A percentile compares a stretch with the other conserved stretches of the same genome.
These are phyloP conservation scores for Pionites leucogaster DNA, from an alignment of 2,113 vertebrate genomes.

Conservation along the genomic window DNA sequence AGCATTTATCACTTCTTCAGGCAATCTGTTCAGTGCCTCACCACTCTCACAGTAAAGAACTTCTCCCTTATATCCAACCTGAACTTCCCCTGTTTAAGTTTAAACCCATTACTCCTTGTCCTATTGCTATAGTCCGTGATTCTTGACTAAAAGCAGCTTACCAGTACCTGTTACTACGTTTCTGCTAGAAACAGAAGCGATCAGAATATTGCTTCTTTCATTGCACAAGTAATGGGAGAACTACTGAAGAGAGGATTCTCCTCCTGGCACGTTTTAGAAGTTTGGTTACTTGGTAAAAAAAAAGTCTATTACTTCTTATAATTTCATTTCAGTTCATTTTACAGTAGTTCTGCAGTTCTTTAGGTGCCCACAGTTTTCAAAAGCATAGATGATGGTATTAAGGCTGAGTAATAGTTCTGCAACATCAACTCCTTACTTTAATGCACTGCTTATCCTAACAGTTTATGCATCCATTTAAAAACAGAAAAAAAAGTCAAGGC, in stretches of 20 bases:
- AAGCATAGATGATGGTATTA: neutral
- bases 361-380: neutral
- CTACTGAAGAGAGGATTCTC: neutral
- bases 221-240: neutral
- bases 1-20: neutral
- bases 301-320: neutral
- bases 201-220: neutral
- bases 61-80: neutral
- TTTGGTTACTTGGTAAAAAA: neutral
- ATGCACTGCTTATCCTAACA: neutral
- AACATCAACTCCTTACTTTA: neutral
- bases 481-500: neutral
- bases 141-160: neutral
- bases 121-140: neutral
- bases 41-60: neutral
- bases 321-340: neutral
- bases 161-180: neutral
- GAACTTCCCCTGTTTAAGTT: neutral
- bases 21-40: neutral
- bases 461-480: neutral
- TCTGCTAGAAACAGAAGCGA: neutral
- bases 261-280: neutral
- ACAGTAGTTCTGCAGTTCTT: neutral
- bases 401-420: neutral
- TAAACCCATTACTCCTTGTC: neutral